phyloP scores from a whole-genome alignment of 2,113 vertebrate genomes.

The Toxotes jaculatrix region DNA sequence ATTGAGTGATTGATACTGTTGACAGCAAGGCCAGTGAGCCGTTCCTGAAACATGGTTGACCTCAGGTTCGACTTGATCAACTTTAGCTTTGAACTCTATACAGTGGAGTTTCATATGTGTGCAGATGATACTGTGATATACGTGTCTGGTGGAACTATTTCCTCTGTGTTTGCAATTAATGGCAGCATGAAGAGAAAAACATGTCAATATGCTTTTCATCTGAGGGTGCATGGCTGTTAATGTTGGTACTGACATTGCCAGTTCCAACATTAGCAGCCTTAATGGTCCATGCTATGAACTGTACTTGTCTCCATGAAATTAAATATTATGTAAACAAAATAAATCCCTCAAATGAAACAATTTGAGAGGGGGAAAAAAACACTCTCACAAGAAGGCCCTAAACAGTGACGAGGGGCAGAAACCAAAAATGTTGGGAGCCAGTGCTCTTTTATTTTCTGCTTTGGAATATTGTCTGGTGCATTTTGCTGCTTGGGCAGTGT shows the following conservation, averaged over 20 bases:
- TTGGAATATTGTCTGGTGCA: neutral
- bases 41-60: too few species aligned
- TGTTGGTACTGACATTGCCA: too few species aligned
- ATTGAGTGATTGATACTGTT: too few species aligned
- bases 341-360: neutral
- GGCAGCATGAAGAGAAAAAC: neutral
- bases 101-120: neutral
- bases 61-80: too few species aligned
- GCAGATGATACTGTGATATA: neutral
- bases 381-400: neutral
- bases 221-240: neutral
- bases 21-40: too few species aligned
- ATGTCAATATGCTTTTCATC: neutral
- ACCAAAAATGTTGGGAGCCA: neutral
- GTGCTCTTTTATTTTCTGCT: constrained; percentile 6
- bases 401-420: neutral
- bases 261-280: too few species aligned
- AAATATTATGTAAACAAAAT: neutral
- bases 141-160: neutral
- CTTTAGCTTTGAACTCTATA: too few species aligned
- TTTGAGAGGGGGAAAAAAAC: too few species aligned
- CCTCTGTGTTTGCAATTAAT: neutral
- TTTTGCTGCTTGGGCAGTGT: constrained; percentile 31
- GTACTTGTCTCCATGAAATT: neutral
- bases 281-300: too few species aligned